Evolutionary conservation across 2,888 invertebrate genomes (phyloP).

Genomic region (Melanophora roralis): DNA sequence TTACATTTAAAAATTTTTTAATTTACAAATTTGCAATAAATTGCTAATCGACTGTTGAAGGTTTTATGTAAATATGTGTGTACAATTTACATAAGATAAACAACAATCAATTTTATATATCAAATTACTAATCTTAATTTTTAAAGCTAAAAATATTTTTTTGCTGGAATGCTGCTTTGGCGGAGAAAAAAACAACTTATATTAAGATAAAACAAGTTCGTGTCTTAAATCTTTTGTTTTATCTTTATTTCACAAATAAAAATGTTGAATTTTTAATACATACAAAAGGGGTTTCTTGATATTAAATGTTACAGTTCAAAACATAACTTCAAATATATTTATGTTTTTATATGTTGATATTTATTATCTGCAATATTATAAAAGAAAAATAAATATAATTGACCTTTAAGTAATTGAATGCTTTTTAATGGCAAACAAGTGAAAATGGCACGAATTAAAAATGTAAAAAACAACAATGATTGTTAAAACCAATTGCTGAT

Average conservation of each 20-base stretch:
- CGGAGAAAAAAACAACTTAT: neutral
- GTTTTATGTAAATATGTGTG: too few species aligned
- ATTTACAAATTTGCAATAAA: too few species aligned
- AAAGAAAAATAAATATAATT: slow-evolving; percentile 31
- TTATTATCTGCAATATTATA: neutral
- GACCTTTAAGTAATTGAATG: slow-evolving; percentile 53
- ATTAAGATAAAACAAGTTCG: slow-evolving; percentile 26
- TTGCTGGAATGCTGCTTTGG: too few species aligned
- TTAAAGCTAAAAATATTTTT: too few species aligned
- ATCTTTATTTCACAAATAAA: slow-evolving; percentile 6
- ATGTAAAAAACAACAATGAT: neutral
- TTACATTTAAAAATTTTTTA: too few species aligned
- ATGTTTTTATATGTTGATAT: neutral
- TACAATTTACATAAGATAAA: too few species aligned
- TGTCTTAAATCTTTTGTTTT: slow-evolving; percentile 52
- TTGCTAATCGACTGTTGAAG: too few species aligned
- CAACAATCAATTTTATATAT: too few species aligned
- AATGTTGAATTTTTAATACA: slow-evolving; percentile 40
- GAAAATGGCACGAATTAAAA: slow-evolving; percentile 16
- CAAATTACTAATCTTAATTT: too few species aligned
- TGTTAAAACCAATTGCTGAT: neutral
- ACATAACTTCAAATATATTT: neutral
- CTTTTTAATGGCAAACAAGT: slow-evolving; percentile 20
- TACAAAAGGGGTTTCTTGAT: neutral
- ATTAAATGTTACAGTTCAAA: neutral